These are phyloP conservation scores for Rhineura floridana DNA, from an alignment of 2,113 vertebrate genomes.

Conservation along the genomic window DNA sequence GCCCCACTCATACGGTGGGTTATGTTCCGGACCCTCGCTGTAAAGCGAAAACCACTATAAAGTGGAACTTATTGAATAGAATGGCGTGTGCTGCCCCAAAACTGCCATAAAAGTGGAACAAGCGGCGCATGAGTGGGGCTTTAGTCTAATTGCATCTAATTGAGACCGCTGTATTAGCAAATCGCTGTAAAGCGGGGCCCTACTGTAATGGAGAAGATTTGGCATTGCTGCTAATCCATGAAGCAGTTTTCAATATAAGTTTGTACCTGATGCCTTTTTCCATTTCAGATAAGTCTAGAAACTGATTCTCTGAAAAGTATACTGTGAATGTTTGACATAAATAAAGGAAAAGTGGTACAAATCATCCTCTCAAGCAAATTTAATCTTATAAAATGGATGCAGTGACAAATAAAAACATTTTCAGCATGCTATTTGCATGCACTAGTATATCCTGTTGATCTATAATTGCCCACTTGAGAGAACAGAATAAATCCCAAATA, in stretches of 20 bases:
- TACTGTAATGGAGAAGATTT: background rate
- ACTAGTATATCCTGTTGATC: background rate
- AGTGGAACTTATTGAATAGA: no score
- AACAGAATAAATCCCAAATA: background rate
- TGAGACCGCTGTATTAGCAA: no score
- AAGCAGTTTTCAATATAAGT: background rate
- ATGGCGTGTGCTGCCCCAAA: no score
- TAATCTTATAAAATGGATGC: background rate
- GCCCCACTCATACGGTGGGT: no score
- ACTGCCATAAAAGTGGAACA: no score
- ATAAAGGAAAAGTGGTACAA: background rate
- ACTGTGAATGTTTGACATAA: background rate
- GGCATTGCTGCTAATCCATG: background rate
- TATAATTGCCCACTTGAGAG: background rate
- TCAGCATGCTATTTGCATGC: background rate
- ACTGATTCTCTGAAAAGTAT: background rate
- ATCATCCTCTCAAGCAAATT: background rate
- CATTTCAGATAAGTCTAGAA: background rate
- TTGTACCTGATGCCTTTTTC: background rate
- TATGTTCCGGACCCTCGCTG: no score
- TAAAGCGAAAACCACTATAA: no score
- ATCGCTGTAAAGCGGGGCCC: no score
- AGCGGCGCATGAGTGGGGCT: no score
- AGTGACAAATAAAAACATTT: background rate
- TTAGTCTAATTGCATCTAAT: no score